These are phyloP conservation scores for rat (Rattus norvegicus) DNA, from an alignment of 2,113 vertebrate genomes.

Conservation along the genomic window DNA sequence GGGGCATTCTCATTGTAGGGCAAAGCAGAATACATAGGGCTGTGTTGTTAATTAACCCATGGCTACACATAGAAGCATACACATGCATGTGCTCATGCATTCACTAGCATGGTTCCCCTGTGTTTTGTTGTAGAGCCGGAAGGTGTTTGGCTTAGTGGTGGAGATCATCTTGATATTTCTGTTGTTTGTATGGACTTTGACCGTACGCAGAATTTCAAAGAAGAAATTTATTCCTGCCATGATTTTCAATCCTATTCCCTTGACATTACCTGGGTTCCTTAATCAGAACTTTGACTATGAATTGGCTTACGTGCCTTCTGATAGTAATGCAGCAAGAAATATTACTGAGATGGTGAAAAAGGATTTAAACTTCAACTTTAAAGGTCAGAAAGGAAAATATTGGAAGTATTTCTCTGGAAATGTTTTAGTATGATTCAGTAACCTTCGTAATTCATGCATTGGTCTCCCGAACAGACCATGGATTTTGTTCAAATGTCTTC, in stretches of 20 bases:
- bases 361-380: conserved; percentile 78
- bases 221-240: conserved; percentile 86
- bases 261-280: conserved; percentile 83
- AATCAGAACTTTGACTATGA: conserved; percentile 74
- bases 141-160: conserved; percentile 91
- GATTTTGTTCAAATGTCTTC: background rate
- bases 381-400: conserved; percentile 74
- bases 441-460: background rate
- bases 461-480: background rate
- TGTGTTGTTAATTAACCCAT: background rate
- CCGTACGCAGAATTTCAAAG: conserved; percentile 88
- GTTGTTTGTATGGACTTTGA: conserved; percentile 90
- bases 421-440: background rate
- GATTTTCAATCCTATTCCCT: conserved; percentile 73
- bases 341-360: conserved; percentile 87
- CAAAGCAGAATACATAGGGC: background rate
- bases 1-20: background rate
- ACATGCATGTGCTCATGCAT: rapidly evolving
- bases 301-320: conserved; percentile 91
- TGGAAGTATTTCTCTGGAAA: background rate
- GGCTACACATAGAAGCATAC: background rate
- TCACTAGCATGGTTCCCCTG: background rate
- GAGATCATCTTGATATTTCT: conserved; percentile 92
- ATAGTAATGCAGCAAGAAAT: conserved; percentile 88
- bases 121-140: conserved; percentile 88